Evolutionary conservation across 2,888 invertebrate species (phyloP), one percentile per base, ranked within the genome.

Genomic region (Spilosoma lubricipeda): DNA sequence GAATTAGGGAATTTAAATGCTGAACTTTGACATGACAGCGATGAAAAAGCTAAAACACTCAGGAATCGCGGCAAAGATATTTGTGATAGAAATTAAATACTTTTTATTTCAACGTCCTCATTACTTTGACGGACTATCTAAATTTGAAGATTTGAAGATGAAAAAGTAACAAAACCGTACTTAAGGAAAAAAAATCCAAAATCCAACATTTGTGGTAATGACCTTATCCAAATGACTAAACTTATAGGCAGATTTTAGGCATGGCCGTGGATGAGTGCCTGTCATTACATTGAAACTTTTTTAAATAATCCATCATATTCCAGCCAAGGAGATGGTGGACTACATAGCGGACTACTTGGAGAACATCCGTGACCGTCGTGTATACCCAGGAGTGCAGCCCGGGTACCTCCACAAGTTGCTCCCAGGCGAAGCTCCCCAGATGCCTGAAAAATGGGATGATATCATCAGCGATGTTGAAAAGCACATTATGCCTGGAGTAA

Each of bases 261-360:
- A 8, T 39, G 7, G 13, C 13, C 42, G 13, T 2, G 42, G 2
- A 42, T 42, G 2, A 45, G 1, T 1, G 48, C 20, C 52, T n/a
- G 27, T 27, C 59, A 59, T 27, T 27, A 27, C 4, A 8, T n/a
- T 1, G 13, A 11, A 27, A 59, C 27, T 15, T 63, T 30, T 27
- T 4, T 30, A 27, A 5, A 63, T 63, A n/a, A 20, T 48, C 27
- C 0, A 39, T 67, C 65, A 71, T 72, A 63, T 72, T 64, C 13
- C 91, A 98, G 99, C 99, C 64, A 99, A 99, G 93, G 99, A 99
- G 95, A 98, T 99, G 98, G 98, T 99, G 77, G 99, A 99, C 94
- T 99, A 98, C 92, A 99, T 99, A 84, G 99, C 99, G 0, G 99
- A 99, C 91, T 99, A 99, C 92, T 93, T 99, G 90, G 98, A 98